Conservation (phyloP, 2,797 vertebrate species). For the Phrynocephalus forsythii region DNA sequence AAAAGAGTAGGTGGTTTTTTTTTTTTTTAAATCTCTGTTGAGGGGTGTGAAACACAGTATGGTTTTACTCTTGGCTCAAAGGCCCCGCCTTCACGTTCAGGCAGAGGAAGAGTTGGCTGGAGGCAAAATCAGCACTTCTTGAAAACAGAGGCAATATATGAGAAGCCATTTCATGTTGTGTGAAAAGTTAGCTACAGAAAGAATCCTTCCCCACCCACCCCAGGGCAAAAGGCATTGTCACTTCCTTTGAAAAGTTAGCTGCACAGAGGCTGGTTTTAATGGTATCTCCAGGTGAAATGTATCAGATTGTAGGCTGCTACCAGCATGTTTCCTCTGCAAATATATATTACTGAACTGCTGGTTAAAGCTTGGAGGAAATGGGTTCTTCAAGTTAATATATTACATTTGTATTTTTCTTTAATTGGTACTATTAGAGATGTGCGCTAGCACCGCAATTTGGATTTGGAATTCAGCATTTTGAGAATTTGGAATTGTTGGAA, state of each 20-base stretch:
- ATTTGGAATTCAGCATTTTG: too few species aligned
- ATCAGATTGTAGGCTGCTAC: not conserved
- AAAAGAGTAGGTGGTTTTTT: slow-evolving; percentile 53
- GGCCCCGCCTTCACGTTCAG: slow-evolving; percentile 38
- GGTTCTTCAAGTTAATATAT: not conserved
- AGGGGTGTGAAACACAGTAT: not conserved
- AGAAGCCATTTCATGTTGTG: slow-evolving; percentile 39
- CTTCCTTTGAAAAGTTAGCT: not conserved
- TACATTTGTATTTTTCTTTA: not conserved
- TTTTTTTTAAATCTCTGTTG: slow-evolving; percentile 35
- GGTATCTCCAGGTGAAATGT: not conserved
- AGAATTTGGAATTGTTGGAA: too few species aligned
- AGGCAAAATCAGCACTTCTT: not conserved
- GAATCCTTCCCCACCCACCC: too few species aligned
- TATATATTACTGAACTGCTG: not conserved
- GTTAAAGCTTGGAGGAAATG: not conserved
- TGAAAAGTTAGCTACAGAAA: slow-evolving; percentile 18
- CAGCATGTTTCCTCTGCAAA: not conserved
- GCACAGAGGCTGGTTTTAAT: not conserved
- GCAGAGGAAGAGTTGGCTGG: slow-evolving; percentile 6
- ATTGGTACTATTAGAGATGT: too few species aligned
- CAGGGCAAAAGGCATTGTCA: not conserved
- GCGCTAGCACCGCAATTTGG: too few species aligned
- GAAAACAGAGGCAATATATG: slow-evolving; percentile 16
- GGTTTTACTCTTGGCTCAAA: slow-evolving; percentile 54